Evolutionary conservation across 2,113 vertebrate genomes (phyloP), one percentile per base, ranked within the genome.

Genomic region (Heterochromis multidens): DNA sequence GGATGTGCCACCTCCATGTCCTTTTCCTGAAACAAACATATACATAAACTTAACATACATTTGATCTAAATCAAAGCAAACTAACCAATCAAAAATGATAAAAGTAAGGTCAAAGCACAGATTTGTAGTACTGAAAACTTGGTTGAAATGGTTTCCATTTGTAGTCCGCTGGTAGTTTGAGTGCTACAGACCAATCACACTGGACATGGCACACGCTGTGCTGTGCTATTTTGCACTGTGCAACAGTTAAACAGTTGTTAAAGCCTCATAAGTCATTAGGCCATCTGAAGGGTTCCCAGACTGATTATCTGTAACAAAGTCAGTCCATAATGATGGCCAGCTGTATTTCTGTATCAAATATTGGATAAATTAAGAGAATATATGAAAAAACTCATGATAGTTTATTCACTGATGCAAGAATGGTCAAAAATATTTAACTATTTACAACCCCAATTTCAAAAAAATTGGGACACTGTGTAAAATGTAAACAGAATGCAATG

Each of bases 1-100:
- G 0, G 16, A 19, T 3, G 1, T 4, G 3, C 1, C 63, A 31
- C 77, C 17, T 52, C 40, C 59, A 35, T 3, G 1, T 87, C 72
- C 7, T 90, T 5, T 78, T 54, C 85, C 93, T 94, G 76, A 54
- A 90, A 88, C n/a, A 31, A 74, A 37, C 14, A 40, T 37, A 60
- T 37, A 37, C 29, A 77, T 10, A 1, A 29, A 52, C 5, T 52
- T 49, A 21, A 43, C 4, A 12, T 21, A 16, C 67, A 52, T 31
- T 72, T 74, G 5, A 74, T 52, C 16, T 52, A 46, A 31, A 74
- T n/a, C 25, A 74, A 29, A 72, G 6, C 25, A 49, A 29, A n/a
- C 19, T 13, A 43, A 23, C n/a, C 13, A 46, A 70, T 46, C 16
- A 27, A 46, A 46, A 19, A 46, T 46, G 5, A 11, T 40, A 9